Conservation (phyloP, 2,797 vertebrate genomes). For the Kryptolebias ocellatus region DNA sequence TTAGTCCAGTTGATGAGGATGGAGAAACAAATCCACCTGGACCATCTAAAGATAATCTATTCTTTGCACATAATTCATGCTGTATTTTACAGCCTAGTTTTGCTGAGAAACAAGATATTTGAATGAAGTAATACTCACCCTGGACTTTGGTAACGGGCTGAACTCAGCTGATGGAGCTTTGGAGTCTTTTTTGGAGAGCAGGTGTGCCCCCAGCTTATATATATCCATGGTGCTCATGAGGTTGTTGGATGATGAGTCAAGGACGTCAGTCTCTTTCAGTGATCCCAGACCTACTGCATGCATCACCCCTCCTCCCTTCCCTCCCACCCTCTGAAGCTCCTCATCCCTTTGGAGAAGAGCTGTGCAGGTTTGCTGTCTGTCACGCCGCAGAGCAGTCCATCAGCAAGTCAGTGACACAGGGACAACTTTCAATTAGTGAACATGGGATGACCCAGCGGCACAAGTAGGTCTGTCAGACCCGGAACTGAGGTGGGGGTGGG, state of each 20-base stretch:
- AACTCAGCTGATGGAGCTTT: conserved; percentile 64
- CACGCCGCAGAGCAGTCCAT: conserved; percentile 81
- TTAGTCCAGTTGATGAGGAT: too few relatives aligned
- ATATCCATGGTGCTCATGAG: conserved; percentile 66
- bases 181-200: conserved; percentile 47
- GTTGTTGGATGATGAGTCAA: conserved; percentile 71
- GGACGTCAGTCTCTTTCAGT: conserved; percentile 68
- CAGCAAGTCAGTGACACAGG: conserved; percentile 69
- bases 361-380: conserved; percentile 63
- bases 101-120: background rate
- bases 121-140: conserved; percentile 58
- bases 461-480: conserved; percentile 59
- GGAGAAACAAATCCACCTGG: conserved; percentile 8
- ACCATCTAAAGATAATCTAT: background rate
- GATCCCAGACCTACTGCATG: conserved; percentile 50
- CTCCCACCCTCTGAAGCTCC: conserved; percentile 55
- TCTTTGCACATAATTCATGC: background rate
- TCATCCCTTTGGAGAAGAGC: conserved; percentile 50
- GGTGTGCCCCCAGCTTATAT: conserved; percentile 77
- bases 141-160: conserved; percentile 67
- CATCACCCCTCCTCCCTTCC: conserved; percentile 38
- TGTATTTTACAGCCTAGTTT: too few relatives aligned
- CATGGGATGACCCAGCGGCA: conserved; percentile 58
- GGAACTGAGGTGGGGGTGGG: conserved; percentile 66
- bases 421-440: conserved; percentile 75